Percentiles rank a stretch among this genome's conserved stretches.
Conservation (phyloP, 2,113 vertebrate genomes). For the Otolemur garnettii region DNA sequence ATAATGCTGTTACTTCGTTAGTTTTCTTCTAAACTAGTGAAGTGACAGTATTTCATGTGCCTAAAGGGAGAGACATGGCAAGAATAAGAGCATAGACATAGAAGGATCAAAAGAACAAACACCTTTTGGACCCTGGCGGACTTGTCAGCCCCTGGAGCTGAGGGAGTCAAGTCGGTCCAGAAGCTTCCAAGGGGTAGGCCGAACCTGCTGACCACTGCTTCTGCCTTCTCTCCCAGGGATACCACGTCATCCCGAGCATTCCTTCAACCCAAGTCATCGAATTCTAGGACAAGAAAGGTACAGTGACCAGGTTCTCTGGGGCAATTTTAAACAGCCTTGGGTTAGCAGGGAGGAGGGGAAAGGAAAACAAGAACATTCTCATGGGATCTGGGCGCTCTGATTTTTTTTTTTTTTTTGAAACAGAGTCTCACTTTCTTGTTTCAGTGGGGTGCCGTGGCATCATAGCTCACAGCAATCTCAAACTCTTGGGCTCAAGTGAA, state of each 20-base stretch:
- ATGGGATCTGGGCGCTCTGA: not conserved
- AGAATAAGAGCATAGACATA: not conserved
- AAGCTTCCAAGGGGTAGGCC: not conserved
- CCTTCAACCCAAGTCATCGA: not conserved
- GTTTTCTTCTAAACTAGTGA: too few relatives aligned
- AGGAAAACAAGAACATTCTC: not conserved
- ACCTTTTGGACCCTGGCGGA: not conserved
- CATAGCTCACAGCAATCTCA: too few relatives aligned
- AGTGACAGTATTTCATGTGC: not conserved
- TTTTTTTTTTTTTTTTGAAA: too few relatives aligned
- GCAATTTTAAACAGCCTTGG: not conserved
- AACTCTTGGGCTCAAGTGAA: too few relatives aligned
- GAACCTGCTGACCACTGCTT: not conserved
- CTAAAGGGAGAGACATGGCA: not conserved
- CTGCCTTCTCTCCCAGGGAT: conserved; percentile 52
- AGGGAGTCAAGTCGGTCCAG: not conserved
- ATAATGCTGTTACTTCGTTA: too few relatives aligned
- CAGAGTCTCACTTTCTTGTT: too few relatives aligned
- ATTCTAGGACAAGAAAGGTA: conserved; percentile 71
- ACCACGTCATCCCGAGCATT: fast-evolving
- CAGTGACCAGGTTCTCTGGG: fast-evolving
- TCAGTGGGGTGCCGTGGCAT: too few relatives aligned
- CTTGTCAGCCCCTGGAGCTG: not conserved
- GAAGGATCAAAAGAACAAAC: not conserved
- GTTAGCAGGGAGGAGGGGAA: not conserved